phyloP scores from a whole-genome alignment of 2,888 invertebrate species.

The Scaptodrosophila latifasciaeformis region DNA sequence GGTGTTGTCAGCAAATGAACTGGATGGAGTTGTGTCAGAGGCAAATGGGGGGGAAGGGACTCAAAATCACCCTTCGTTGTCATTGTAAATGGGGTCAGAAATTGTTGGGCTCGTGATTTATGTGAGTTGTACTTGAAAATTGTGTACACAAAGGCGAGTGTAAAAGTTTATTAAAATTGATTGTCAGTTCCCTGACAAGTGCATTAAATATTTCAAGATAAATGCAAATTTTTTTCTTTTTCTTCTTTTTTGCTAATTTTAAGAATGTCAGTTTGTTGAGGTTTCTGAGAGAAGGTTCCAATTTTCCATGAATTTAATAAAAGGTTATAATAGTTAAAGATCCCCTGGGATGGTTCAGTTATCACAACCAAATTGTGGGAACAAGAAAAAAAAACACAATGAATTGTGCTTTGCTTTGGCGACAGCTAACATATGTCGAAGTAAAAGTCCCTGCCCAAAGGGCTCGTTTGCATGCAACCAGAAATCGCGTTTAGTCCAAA shows the following conservation, averaged over 20 bases:
- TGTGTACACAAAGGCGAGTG: constrained; percentile 2
- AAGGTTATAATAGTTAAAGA: too few species aligned
- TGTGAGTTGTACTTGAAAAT: constrained; percentile 35
- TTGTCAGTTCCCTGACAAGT: constrained; percentile 23
- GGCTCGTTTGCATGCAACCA: constrained; percentile 46
- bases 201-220: constrained; percentile 29
- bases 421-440: constrained; percentile 38
- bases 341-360: too few species aligned
- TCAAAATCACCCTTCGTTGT: constrained; percentile 30
- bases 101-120: constrained; percentile 35
- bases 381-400: constrained; percentile 32
- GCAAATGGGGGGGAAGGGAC: not conserved
- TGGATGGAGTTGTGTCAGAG: not conserved
- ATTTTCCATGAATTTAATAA: too few species aligned
- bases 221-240: constrained; percentile 30
- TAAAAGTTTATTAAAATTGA: constrained; percentile 44
- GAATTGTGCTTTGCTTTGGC: constrained; percentile 59
- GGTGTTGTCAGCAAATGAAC: constrained; percentile 39
- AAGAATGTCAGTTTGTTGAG: too few species aligned
- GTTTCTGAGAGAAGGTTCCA: too few species aligned
- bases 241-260: too few species aligned
- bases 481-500: not conserved
- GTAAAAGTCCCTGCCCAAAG: constrained; percentile 49
- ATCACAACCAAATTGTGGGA: too few species aligned
- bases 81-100: constrained; percentile 51